These are phyloP conservation scores for Melieria crassipennis DNA, from an alignment of 2,888 invertebrate species.

Conservation along the genomic window DNA sequence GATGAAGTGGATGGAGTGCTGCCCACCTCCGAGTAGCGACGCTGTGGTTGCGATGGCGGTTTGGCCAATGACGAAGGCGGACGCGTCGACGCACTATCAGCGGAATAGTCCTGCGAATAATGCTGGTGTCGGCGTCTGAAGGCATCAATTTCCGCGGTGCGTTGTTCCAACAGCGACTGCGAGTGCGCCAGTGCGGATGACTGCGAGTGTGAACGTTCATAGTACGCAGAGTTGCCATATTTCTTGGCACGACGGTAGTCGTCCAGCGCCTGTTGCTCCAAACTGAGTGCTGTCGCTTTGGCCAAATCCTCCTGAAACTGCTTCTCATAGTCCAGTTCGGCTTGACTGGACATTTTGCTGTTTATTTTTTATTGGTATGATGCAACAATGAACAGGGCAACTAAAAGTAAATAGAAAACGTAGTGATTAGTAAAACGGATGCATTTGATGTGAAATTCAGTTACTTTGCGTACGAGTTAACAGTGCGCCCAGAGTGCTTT, in stretches of 20 bases:
- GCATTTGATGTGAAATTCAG: too few relatives aligned
- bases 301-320: conserved; percentile 88
- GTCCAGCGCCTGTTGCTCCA: conserved; percentile 86
- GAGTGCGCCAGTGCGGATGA: neutral
- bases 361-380: neutral
- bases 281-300: conserved; percentile 85
- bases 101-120: conserved; percentile 32
- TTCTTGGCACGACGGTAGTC: conserved; percentile 74
- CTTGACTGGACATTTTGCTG: conserved; percentile 54
- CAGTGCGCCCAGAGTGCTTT: too few relatives aligned
- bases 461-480: too few relatives aligned
- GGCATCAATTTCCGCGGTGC: conserved; percentile 1
- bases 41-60: conserved; percentile 41
- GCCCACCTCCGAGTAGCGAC: conserved; percentile 55
- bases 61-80: conserved; percentile 17
- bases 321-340: conserved; percentile 75
- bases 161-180: conserved; percentile 12
- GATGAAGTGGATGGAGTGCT: conserved; percentile 31
- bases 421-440: neutral
- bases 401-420: neutral
- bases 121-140: conserved; percentile 7
- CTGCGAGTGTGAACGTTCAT: conserved; percentile 37
- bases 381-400: neutral
- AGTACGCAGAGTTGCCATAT: conserved; percentile 59
- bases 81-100: neutral